Evolutionary conservation across 2,797 vertebrate species (phyloP), one percentile per base, ranked within the genome.

Genomic region (Bucorvus abyssinicus): DNA sequence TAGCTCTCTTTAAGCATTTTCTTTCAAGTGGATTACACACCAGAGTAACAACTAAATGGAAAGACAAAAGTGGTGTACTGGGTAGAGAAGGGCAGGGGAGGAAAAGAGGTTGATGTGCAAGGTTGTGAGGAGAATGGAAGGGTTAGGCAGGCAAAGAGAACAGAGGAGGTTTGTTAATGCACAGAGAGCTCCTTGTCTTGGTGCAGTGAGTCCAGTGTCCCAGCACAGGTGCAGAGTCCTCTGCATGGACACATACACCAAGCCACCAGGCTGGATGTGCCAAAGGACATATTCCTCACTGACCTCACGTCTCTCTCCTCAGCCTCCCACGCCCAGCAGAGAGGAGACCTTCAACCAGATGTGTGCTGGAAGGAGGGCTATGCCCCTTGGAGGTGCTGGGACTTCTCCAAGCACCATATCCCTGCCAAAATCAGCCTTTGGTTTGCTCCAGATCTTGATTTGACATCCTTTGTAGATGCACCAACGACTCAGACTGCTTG

Each of bases 151-250:
- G 30, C 8, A 14, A n/a, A 47, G 45, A 73, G 42, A 64, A 63
- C 0, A 0, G 60, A 87, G 42, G 20, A 49, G 14, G 8, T 38
- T 53, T 75, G 23, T 71, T 22, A 12, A 32, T 4, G 1, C 7
- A n/a, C 24, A 36, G 49, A 42, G 6, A 7, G 2, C 27, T 70
- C 18, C 22, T 63, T 2, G 0, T 17, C 61, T 9, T 1, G 7
- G 20, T 32, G 50, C 53, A 68, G n/a, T 14, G 27, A 9, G 26
- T 75, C 19, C 84, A 60, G n/a, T 0, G 0, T 61, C 13, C 32
- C 64, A 15, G 38, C 0, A 0, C 14, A 23, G 1, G 5, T 61
- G 18, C 71, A 63, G 0, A 32, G 49, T 60, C 27, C 61, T 78
- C n/a, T 74, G 40, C 52, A 4, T 6, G 52, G 47, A 21, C 26